These are phyloP conservation scores for Dinocampus coccinellae DNA, from an alignment of 2,888 invertebrate genomes.

Conservation along the genomic window DNA sequence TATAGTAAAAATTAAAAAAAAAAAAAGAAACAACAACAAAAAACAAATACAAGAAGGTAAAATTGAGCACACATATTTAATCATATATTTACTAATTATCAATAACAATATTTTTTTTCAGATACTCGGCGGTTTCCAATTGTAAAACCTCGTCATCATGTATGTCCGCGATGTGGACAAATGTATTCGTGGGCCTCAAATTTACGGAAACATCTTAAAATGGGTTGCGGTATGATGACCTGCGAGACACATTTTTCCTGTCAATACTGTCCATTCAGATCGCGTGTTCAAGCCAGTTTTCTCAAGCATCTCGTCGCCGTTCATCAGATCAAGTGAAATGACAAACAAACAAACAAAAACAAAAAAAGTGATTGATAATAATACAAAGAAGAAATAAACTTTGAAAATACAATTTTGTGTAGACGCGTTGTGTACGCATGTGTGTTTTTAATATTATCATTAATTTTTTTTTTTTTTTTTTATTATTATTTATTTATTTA, in stretches of 20 bases:
- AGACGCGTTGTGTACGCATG: conserved; percentile 3
- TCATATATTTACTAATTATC: conserved; percentile 34
- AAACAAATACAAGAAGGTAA: conserved; percentile 12
- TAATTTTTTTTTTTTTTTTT: neutral
- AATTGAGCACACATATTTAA: conserved; percentile 26
- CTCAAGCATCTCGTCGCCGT: conserved; percentile 66
- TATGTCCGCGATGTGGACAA: conserved; percentile 67
- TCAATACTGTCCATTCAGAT: conserved; percentile 69
- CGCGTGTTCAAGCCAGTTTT: conserved; percentile 68
- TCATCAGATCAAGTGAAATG: conserved; percentile 65
- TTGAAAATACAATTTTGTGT: conserved; percentile 14
- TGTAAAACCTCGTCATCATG: conserved; percentile 65
- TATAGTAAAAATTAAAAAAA: neutral
- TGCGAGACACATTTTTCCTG: conserved; percentile 69
- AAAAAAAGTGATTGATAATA: too few relatives aligned
- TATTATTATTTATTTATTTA: too few relatives aligned
- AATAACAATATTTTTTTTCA: conserved; percentile 54
- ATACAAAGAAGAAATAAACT: neutral
- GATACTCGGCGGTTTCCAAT: conserved; percentile 67
- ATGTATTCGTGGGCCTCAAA: conserved; percentile 69
- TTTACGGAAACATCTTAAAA: conserved; percentile 66
- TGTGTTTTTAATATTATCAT: conserved; percentile 9
- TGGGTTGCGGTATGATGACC: conserved; percentile 68
- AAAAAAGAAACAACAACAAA: neutral
- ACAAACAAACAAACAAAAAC: neutral